Conservation (phyloP, 2,797 vertebrate genomes). For the Schizopygopsis malacanthus region DNA sequence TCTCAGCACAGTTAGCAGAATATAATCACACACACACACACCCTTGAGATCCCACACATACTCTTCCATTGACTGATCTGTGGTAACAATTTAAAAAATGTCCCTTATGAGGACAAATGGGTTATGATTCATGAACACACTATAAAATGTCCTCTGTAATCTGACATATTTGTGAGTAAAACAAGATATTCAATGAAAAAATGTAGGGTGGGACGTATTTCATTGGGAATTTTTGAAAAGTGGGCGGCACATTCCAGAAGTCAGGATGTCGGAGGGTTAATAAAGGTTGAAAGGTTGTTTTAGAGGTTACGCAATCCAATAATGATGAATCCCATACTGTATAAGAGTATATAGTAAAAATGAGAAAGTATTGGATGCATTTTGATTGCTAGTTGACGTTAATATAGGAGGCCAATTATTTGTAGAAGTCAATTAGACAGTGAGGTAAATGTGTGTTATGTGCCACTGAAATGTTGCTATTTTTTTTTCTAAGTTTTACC, state of each 20-base stretch:
- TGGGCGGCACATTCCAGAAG: not conserved
- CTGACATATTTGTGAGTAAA: not conserved
- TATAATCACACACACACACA: not conserved
- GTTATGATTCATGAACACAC: not conserved
- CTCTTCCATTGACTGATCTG: not conserved
- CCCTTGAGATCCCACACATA: conserved; percentile 10
- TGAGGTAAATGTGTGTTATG: not conserved
- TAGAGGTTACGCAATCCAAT: not conserved
- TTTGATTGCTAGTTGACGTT: not conserved
- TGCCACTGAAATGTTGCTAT: not conserved
- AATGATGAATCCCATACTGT: not conserved
- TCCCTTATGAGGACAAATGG: not conserved
- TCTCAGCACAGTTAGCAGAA: conserved; percentile 6
- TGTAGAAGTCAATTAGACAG: not conserved
- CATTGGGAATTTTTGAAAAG: not conserved
- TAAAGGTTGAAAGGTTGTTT: not conserved
- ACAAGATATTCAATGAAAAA: not conserved
- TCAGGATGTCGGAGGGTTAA: not conserved
- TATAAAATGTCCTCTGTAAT: not conserved
- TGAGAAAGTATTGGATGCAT: not conserved
- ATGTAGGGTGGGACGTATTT: not conserved
- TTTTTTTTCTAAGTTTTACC: not conserved
- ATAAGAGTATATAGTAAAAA: not conserved
- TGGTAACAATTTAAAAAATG: conserved; percentile 14
- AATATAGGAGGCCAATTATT: not conserved